A percentile compares a stretch with the other conserved stretches of the same genome.
These are phyloP conservation scores for Syncerus caffer DNA, from an alignment of 2,797 vertebrate genomes.

Conservation along the genomic window DNA sequence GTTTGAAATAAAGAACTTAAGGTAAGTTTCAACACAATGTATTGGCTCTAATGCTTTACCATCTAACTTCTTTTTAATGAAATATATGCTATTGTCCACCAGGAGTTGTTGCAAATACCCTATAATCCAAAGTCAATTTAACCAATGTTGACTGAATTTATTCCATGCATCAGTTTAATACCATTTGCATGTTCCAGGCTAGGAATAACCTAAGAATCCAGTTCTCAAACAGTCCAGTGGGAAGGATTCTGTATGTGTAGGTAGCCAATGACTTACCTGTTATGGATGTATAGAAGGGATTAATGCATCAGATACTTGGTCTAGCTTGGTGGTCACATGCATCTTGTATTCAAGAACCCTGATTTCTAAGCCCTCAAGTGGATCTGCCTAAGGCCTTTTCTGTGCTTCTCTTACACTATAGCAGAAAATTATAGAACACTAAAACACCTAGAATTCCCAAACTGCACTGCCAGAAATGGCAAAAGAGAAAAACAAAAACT, in stretches of 20 bases:
- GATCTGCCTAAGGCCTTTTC: background rate
- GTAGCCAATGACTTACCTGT: background rate
- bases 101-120: background rate
- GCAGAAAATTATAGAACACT: background rate
- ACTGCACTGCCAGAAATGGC: background rate
- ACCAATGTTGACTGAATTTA: background rate
- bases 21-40: background rate
- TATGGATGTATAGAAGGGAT: background rate
- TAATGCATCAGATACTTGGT: background rate
- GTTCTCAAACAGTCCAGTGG: background rate
- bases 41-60: background rate
- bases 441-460: background rate
- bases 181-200: background rate
- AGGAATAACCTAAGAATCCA: background rate
- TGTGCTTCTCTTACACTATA: background rate
- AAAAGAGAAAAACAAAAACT: background rate
- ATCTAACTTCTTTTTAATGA: background rate
- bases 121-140: background rate
- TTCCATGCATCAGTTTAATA: background rate
- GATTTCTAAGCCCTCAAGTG: background rate
- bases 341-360: background rate
- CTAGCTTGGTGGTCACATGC: background rate
- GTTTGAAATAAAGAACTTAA: background rate
- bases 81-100: background rate
- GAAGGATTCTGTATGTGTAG: background rate